Conservation (phyloP, 2,888 invertebrate species). For the Mesodorylaimus sp. region DNA sequence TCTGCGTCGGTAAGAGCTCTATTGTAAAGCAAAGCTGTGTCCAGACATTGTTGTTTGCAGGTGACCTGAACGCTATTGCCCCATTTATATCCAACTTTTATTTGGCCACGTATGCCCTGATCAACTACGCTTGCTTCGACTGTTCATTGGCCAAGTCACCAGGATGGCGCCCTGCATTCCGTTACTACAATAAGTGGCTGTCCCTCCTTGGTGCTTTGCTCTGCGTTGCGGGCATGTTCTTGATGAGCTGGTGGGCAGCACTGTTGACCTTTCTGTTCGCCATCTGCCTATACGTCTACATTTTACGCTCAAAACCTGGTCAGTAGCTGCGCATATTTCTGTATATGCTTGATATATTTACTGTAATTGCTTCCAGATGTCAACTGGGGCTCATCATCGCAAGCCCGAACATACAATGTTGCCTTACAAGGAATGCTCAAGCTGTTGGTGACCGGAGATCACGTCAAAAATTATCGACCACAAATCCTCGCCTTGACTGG, state of each 20-base stretch:
- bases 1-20: slow-evolving; percentile 57
- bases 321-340: no score
- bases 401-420: slow-evolving; percentile 32
- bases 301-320: slow-evolving; percentile 81
- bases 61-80: slow-evolving; percentile 32
- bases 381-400: slow-evolving; percentile 10
- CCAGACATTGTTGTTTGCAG: slow-evolving; percentile 20
- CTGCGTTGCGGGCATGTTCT: slow-evolving; percentile 68
- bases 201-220: slow-evolving; percentile 34
- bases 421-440: slow-evolving; percentile 45
- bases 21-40: no score
- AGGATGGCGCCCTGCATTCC: slow-evolving; percentile 32
- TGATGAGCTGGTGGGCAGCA: slow-evolving; percentile 78
- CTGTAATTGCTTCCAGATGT: slow-evolving; percentile 9
- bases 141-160: slow-evolving; percentile 32
- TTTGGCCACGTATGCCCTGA: slow-evolving; percentile 33
- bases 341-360: slow-evolving; percentile 1
- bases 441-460: slow-evolving; percentile 69
- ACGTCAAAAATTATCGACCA: slow-evolving; percentile 45
- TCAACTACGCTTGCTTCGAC: slow-evolving; percentile 35
- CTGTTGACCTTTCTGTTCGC: slow-evolving; percentile 41
- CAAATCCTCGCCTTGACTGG: slow-evolving; percentile 21
- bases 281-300: slow-evolving; percentile 61
- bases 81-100: slow-evolving; percentile 34
- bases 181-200: slow-evolving; percentile 32